Percentiles rank a stretch among this genome's conserved stretches.
These are phyloP conservation scores for Spilogale gracilis DNA, from an alignment of 2,113 vertebrate species.

Conservation along the genomic window DNA sequence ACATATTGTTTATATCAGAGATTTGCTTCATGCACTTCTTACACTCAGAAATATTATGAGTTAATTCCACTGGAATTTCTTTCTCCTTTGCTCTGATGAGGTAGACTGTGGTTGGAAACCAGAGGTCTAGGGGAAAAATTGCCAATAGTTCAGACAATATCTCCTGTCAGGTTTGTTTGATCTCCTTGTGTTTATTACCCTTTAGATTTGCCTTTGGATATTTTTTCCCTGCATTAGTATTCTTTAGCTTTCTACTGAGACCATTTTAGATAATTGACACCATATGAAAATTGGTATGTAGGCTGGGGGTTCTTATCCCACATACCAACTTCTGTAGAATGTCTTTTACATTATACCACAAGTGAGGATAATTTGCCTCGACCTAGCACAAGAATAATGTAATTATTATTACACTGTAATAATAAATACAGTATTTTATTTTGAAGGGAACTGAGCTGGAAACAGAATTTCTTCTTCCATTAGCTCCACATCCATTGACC, in stretches of 20 bases:
- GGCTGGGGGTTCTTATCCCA: not conserved
- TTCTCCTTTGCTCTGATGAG: slow-evolving; percentile 50
- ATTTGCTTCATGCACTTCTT: slow-evolving; percentile 23
- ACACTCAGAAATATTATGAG: slow-evolving; percentile 43
- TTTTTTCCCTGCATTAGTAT: not conserved
- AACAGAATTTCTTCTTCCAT: not conserved
- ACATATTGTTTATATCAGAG: not conserved
- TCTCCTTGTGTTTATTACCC: slow-evolving; percentile 40
- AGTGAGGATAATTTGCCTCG: slow-evolving; percentile 15
- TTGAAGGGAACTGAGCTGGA: slow-evolving; percentile 12
- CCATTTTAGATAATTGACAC: not conserved
- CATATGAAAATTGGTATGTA: slow-evolving; percentile 46
- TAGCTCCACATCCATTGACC: not conserved
- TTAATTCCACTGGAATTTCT: slow-evolving; percentile 61
- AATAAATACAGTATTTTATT: not conserved
- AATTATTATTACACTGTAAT: not conserved
- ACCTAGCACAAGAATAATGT: not conserved
- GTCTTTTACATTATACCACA: not conserved
- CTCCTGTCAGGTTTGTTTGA: slow-evolving; percentile 34
- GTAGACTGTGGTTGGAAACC: slow-evolving; percentile 60
- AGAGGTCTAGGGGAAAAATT: not conserved
- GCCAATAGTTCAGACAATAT: slow-evolving; percentile 37
- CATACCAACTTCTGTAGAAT: not conserved
- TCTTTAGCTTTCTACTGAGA: slow-evolving; percentile 53
- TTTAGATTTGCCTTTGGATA: slow-evolving; percentile 42